A percentile compares a stretch with the other conserved stretches of the same genome.
These are phyloP conservation scores for Procavia capensis DNA, from an alignment of 2,113 vertebrate species.

Conservation along the genomic window DNA sequence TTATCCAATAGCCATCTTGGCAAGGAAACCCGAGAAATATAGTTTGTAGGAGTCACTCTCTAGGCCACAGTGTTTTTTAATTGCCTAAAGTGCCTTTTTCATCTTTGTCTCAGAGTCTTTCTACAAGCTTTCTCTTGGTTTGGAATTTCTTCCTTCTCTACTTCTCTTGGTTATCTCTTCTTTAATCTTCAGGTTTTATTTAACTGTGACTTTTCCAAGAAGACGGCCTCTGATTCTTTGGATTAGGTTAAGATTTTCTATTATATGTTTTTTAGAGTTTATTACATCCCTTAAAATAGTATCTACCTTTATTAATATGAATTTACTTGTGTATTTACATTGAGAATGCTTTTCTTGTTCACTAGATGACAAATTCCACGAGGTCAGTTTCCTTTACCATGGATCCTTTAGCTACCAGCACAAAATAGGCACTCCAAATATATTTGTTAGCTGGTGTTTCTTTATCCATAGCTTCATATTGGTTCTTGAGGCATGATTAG, in stretches of 20 bases:
- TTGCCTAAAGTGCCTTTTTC: neutral
- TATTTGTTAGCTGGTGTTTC: neutral
- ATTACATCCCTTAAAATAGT: neutral
- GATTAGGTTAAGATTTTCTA: neutral
- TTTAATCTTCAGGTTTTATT: neutral
- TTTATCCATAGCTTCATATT: neutral
- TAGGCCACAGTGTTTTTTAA: neutral
- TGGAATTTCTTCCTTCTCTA: neutral
- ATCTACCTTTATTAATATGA: neutral
- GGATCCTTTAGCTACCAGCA: neutral
- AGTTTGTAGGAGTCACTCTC: neutral
- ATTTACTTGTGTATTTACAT: neutral
- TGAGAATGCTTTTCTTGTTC: neutral
- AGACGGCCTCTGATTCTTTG: neutral
- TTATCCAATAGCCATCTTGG: neutral
- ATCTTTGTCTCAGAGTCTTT: neutral
- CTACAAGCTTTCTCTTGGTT: neutral
- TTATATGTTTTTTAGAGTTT: neutral
- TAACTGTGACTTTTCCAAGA: neutral
- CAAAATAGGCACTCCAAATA: neutral
- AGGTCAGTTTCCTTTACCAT: neutral
- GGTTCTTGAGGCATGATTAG: neutral
- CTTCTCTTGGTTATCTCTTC: neutral
- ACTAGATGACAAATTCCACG: neutral
- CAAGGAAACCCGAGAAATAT: neutral